Evolutionary conservation across 2,797 vertebrate genomes (phyloP).

Genomic region (Parauchenoglanis punctatus): DNA sequence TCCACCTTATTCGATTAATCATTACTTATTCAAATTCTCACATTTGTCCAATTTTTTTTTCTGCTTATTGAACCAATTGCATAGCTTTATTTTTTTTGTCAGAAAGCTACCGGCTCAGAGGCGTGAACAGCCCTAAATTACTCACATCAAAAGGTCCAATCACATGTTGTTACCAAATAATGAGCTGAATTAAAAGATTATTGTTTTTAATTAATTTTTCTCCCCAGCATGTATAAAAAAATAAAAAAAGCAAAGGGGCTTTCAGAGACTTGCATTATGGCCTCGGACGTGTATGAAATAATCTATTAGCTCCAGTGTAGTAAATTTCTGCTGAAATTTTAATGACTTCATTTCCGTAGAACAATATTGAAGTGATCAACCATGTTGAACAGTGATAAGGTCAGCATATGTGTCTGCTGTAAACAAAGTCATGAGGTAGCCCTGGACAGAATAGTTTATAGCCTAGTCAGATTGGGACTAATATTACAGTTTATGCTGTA

Average conservation of each 20-base stretch:
- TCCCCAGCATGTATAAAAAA: conserved; percentile 58
- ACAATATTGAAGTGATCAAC: conserved; percentile 68
- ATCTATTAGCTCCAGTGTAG: conserved; percentile 11
- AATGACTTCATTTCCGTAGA: conserved; percentile 59
- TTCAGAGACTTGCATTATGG: conserved; percentile 61
- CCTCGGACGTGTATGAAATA: conserved; percentile 50
- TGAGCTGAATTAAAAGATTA: conserved; percentile 65
- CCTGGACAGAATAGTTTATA: conserved; percentile 62
- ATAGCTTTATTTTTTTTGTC: not conserved
- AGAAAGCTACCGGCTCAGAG: conserved; percentile 1
- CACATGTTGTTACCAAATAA: conserved; percentile 60
- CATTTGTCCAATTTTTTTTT: not conserved
- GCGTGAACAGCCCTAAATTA: conserved; percentile 52
- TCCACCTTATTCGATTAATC: conserved; percentile 3
- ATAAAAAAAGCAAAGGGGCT: conserved; percentile 16
- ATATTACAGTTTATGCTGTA: conserved; percentile 37
- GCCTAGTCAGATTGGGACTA: conserved; percentile 56
- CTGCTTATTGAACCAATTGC: not conserved
- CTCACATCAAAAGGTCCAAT: conserved; percentile 63
- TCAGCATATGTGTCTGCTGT: conserved; percentile 60
- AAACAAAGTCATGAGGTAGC: conserved; percentile 56
- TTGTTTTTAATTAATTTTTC: conserved; percentile 71
- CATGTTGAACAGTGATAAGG: conserved; percentile 64
- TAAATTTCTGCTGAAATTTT: conserved; percentile 59
- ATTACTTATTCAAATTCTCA: conserved; percentile 10